These are phyloP conservation scores for Craseonycteris thonglongyai DNA, from an alignment of 2,113 vertebrate genomes.

Conservation along the genomic window DNA sequence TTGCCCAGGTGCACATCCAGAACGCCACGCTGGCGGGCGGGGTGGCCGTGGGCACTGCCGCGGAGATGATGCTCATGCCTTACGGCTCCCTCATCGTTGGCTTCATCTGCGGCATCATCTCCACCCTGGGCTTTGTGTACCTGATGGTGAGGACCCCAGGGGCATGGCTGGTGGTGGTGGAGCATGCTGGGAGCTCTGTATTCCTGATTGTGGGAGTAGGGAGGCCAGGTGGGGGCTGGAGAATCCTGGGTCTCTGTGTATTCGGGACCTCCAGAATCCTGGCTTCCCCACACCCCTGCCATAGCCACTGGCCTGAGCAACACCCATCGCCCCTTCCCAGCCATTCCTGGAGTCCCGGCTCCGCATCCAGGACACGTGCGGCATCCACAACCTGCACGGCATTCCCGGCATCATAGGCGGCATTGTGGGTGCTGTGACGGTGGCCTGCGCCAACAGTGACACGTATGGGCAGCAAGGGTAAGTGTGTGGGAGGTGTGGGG, in stretches of 20 bases:
- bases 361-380: slow-evolving; percentile 94
- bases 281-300: background rate
- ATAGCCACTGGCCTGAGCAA: background rate
- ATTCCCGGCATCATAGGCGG: slow-evolving; percentile 92
- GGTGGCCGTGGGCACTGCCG: slow-evolving; percentile 92
- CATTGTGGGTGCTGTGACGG: slow-evolving; percentile 90
- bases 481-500: background rate
- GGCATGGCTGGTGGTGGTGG: background rate
- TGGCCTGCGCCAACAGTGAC: slow-evolving; percentile 78
- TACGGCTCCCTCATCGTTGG: slow-evolving; percentile 93
- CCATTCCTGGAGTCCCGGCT: slow-evolving; percentile 89
- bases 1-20: slow-evolving; percentile 92
- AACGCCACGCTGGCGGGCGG: slow-evolving; percentile 92
- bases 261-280: background rate
- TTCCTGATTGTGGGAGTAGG: background rate
- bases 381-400: slow-evolving; percentile 94
- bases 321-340: slow-evolving; percentile 68
- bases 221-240: background rate
- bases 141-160: slow-evolving; percentile 84
- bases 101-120: slow-evolving; percentile 88
- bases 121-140: slow-evolving; percentile 89
- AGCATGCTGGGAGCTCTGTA: background rate
- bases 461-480: slow-evolving; percentile 87
- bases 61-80: slow-evolving; percentile 93
- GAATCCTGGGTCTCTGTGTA: background rate